Evolutionary conservation across 1,140 invertebrate species (phyloP).

Genomic region (Diabrotica virgifera): DNA sequence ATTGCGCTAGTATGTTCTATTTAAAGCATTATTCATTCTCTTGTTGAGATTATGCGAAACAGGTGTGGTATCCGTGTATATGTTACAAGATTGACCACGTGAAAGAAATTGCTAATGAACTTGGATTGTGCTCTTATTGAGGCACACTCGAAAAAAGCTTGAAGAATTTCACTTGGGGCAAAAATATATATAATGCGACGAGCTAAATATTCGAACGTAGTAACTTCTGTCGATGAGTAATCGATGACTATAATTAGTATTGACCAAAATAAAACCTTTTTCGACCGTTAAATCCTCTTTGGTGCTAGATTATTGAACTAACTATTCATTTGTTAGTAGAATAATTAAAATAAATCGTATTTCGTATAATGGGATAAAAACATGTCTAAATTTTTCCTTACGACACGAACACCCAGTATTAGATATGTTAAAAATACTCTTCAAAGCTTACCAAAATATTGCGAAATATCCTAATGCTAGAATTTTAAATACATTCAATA

Average conservation of each 20-base stretch:
- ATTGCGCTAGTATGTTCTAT: no score
- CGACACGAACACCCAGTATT: slow-evolving; percentile 17
- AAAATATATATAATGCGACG: background rate
- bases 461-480: slow-evolving; percentile 19
- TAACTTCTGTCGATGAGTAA: no score
- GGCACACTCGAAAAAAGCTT: no score
- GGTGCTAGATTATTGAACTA: background rate
- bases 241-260: no score
- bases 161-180: no score
- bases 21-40: no score
- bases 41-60: no score
- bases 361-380: slow-evolving; percentile 7
- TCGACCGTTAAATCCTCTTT: background rate
- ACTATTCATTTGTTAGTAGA: background rate
- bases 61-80: background rate
- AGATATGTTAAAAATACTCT: slow-evolving; percentile 27
- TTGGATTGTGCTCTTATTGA: no score
- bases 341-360: slow-evolving; percentile 9
- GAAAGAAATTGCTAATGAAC: background rate
- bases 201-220: no score
- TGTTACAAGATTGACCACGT: background rate
- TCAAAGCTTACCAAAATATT: slow-evolving; percentile 26
- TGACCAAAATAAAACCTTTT: no score
- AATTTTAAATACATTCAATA: slow-evolving; percentile 21
- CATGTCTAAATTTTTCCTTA: background rate